Evolutionary conservation across 2,797 vertebrate genomes (phyloP).

Genomic region (Adrianichthys oophorus): DNA sequence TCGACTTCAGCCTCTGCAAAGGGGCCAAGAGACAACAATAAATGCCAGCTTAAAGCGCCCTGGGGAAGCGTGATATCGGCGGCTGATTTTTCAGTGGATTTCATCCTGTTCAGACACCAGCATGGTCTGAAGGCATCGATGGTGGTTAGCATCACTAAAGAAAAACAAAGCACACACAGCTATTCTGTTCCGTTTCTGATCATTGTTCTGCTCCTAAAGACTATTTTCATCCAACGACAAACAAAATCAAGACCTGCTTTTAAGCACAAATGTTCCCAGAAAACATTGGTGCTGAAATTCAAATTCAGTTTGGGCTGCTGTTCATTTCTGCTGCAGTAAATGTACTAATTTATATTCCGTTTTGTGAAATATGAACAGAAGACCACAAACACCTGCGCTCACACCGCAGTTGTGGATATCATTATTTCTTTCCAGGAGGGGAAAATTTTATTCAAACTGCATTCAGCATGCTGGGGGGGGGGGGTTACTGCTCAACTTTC

Average conservation of each 20-base stretch:
- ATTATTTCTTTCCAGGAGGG: slow-evolving; percentile 65
- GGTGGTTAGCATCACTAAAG: slow-evolving; percentile 60
- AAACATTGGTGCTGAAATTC: slow-evolving; percentile 33
- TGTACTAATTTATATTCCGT: slow-evolving; percentile 26
- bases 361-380: slow-evolving; percentile 40
- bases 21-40: slow-evolving; percentile 35
- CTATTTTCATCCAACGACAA: slow-evolving; percentile 36
- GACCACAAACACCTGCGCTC: slow-evolving; percentile 48
- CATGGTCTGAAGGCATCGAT: slow-evolving; percentile 59
- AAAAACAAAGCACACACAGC: slow-evolving; percentile 51
- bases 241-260: slow-evolving; percentile 29
- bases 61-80: slow-evolving; percentile 56
- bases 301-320: slow-evolving; percentile 25
- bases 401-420: slow-evolving; percentile 61
- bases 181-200: slow-evolving; percentile 41
- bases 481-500: slow-evolving; percentile 54
- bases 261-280: slow-evolving; percentile 34
- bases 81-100: slow-evolving; percentile 49
- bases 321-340: slow-evolving; percentile 39
- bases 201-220: slow-evolving; percentile 40
- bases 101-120: slow-evolving; percentile 55
- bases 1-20: slow-evolving; percentile 27
- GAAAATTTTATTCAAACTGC: slow-evolving; percentile 67
- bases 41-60: slow-evolving; percentile 51
- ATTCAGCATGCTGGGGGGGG: slow-evolving; percentile 60